Base-by-base conservation (phyloP, 2,888 invertebrate genomes). In the Morpho helenor region DNA sequence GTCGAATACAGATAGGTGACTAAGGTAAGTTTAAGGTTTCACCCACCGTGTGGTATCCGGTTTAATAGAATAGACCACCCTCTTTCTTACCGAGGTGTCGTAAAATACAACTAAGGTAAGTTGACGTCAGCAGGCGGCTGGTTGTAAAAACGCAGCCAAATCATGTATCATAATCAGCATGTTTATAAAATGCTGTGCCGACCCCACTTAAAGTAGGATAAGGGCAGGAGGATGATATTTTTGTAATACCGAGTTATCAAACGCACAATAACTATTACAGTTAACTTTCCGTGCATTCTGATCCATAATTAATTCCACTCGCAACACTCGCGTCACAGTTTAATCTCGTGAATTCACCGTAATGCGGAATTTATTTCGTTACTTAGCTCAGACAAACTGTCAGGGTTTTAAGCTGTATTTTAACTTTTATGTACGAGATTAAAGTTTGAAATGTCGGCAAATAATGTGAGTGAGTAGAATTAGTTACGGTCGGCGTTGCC, bases 401-500 rank as follows among this genome's bases (percentile, higher is more conserved):
- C 53, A 53, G 10, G 46, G 9, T 40, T 53, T 41, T 45, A 40
- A 10, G 41, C 39, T 52, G 39, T 31, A 52, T 52, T 52, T 39
- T 40, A 39, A 39, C 39, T 52, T 16, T 52, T 45, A 52, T 45
- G 8, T 9, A 43, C 8, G 50, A 50, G 50, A 7, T 49, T 49
- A 39, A n/a, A 49, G 7, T 39, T 8, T n/a, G 7, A 31, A 31
- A 48, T 31, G 16, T 43, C n/a, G 43, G 31, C n/a, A n/a, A 43
- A n/a, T 43, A n/a, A 43, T n/a, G 43, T n/a, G 43, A 43, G 8
- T 43, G 43, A 43, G 8, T 7, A 3, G 43, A 43, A 43, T 43
- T 65, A 62, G 67, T 64, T 63, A 61, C 41, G 31, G 8, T 43
- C n/a, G 8, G 43, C n/a, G 43, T 8, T 43, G 43, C 5, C 8